These are phyloP conservation scores for Sinopyrophorus schimmeli DNA, from an alignment of 2,888 invertebrate species.

Conservation along the genomic window DNA sequence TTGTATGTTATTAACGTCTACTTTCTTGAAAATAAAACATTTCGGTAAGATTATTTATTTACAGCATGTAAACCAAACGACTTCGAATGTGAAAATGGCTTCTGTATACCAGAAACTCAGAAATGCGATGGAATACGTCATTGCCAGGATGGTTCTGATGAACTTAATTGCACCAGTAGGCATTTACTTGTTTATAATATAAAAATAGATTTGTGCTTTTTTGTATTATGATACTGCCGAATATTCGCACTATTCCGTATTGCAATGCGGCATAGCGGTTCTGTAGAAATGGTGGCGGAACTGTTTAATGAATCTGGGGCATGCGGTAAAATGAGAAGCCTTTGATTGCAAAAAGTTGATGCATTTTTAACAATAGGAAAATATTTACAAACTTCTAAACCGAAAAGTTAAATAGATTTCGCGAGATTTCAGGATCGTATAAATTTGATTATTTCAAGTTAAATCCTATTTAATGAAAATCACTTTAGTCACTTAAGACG, in stretches of 20 bases:
- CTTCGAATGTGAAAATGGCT: slow-evolving; percentile 54
- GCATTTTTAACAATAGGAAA: too few species aligned
- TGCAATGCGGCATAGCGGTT: not conserved
- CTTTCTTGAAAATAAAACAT: slow-evolving; percentile 6
- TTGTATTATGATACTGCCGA: slow-evolving; percentile 10
- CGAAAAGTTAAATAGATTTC: too few species aligned
- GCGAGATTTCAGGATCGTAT: too few species aligned
- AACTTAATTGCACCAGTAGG: slow-evolving; percentile 50
- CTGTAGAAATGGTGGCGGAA: slow-evolving; percentile 21
- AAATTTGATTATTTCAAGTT: too few species aligned
- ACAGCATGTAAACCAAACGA: slow-evolving; percentile 48
- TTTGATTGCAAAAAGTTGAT: too few species aligned
- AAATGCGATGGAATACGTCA: slow-evolving; percentile 60
- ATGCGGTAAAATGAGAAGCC: too few species aligned
- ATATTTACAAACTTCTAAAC: too few species aligned
- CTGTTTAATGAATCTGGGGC: slow-evolving; percentile 10
- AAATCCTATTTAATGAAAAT: too few species aligned
- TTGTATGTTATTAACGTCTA: slow-evolving; percentile 17
- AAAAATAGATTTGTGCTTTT: slow-evolving; percentile 24
- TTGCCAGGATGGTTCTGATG: slow-evolving; percentile 63
- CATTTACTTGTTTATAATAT: too few species aligned
- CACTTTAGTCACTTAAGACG: too few species aligned
- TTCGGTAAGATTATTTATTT: slow-evolving; percentile 30
- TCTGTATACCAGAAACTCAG: slow-evolving; percentile 48
- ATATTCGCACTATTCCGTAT: slow-evolving; percentile 6